Percentiles rank a stretch among this genome's conserved stretches.
Evolutionary conservation across 2,888 invertebrate genomes (phyloP).

Genomic region (Leptinotarsa haldemani): DNA sequence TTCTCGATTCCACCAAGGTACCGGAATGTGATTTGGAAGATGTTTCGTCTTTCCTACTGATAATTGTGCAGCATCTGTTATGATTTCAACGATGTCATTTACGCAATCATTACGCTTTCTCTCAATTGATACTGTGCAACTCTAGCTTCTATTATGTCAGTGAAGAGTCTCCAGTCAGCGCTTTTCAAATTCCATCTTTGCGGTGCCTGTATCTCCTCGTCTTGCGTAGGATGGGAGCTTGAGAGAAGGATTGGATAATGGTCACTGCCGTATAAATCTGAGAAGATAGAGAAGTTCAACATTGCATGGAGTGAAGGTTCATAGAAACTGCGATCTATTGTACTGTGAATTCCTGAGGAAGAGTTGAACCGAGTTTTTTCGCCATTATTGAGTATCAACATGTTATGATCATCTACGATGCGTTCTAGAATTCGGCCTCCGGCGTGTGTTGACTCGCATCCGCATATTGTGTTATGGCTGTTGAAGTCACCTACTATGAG

Average conservation of each 20-base stretch:
- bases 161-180: neutral
- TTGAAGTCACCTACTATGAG: no score
- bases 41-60: neutral
- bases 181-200: neutral
- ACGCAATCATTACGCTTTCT: neutral
- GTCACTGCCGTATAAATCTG: neutral
- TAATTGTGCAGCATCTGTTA: neutral
- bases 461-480: no score
- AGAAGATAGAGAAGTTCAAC: neutral
- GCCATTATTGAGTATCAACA: neutral
- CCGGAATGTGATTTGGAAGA: neutral
- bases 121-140: neutral
- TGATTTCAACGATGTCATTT: neutral
- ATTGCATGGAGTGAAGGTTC: neutral
- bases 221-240: neutral
- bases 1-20: no score
- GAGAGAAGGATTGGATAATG: neutral
- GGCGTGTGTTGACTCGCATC: no score
- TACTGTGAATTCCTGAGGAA: neutral
- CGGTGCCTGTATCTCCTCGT: no score
- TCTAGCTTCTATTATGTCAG: no score
- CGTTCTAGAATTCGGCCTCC: no score
- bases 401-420: no score
- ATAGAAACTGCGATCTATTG: neutral
- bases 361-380: neutral